Evolutionary conservation across 1,140 invertebrate species (phyloP).

Genomic region (Lordiphosa stackelbergi): DNA sequence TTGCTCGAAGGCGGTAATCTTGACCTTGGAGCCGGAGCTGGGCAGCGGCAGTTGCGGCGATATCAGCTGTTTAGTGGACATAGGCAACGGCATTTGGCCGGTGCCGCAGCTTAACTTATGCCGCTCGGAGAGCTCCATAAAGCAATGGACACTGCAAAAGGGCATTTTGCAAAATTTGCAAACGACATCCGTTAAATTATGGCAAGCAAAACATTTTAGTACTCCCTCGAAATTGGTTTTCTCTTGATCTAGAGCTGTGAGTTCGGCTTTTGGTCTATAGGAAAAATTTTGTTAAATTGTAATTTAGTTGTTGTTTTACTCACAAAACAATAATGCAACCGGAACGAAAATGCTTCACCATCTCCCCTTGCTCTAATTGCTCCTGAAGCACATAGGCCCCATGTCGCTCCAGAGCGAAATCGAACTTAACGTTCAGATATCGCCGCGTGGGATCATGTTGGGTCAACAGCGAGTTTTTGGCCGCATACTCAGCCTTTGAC

Average conservation of each 20-base stretch:
- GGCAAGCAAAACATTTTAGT: conserved; percentile 27
- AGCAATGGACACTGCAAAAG: conserved; percentile 39
- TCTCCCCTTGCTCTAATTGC: background rate
- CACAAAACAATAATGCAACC: conserved; percentile 31
- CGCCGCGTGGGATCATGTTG: conserved; percentile 26
- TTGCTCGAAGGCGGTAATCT: conserved; percentile 59
- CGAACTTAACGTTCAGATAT: conserved; percentile 41
- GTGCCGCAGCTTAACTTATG: conserved; percentile 31
- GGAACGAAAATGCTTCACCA: conserved; percentile 14
- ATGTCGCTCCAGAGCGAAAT: conserved; percentile 37
- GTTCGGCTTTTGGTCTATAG: too few species aligned
- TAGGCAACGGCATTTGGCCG: conserved; percentile 1
- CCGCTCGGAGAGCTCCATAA: conserved; percentile 8
- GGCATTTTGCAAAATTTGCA: conserved; percentile 47
- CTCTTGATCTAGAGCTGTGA: too few species aligned
- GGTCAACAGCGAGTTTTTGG: conserved; percentile 35
- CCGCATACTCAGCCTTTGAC: conserved; percentile 13
- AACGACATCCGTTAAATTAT: conserved; percentile 25
- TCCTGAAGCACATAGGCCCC: conserved; percentile 16
- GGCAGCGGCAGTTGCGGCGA: conserved; percentile 24
- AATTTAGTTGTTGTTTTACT: conserved; percentile 1
- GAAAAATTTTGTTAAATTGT: too few species aligned
- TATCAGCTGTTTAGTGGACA: background rate
- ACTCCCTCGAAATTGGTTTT: background rate
- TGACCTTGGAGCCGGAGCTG: conserved; percentile 30